Percentiles rank a stretch among this genome's conserved stretches.
phyloP scores from a whole-genome alignment of 2,113 vertebrate species.

The Nerophis ophidion region DNA sequence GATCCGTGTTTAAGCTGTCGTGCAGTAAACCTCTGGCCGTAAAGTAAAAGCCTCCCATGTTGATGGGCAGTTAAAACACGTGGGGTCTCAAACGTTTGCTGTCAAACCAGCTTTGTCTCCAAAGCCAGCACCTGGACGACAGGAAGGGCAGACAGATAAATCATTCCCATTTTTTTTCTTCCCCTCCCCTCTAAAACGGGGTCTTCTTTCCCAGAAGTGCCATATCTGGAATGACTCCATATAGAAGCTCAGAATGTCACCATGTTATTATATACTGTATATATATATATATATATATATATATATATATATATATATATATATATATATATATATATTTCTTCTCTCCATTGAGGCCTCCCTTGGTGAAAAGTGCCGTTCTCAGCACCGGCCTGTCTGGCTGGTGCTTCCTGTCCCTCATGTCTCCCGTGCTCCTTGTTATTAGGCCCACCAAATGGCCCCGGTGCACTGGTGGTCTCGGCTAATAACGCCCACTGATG shows the following conservation, averaged over 20 bases:
- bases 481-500: conserved; percentile 75
- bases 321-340: conserved; percentile 10
- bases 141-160: conserved; percentile 8
- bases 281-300: too few species aligned
- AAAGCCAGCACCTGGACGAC: conserved; percentile 31
- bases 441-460: conserved; percentile 79
- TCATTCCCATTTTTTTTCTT: conserved; percentile 20
- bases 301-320: too few species aligned
- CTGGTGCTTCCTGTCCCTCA: conserved; percentile 81
- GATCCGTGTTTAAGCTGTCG: conserved; percentile 65
- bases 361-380: conserved; percentile 73
- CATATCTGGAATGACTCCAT: conserved; percentile 56
- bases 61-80: conserved; percentile 64
- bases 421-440: conserved; percentile 71
- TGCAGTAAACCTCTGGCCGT: conserved; percentile 64
- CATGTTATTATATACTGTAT: conserved; percentile 48
- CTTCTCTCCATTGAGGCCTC: conserved; percentile 57
- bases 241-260: conserved; percentile 71
- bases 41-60: conserved; percentile 70
- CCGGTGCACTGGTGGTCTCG: conserved; percentile 81
- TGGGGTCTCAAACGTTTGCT: conserved; percentile 61
- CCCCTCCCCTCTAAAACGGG: too few species aligned
- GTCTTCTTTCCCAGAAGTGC: conserved; percentile 26
- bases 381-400: conserved; percentile 84
- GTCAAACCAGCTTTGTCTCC: conserved; percentile 45